Conservation (phyloP, 2,888 invertebrate species). For the Amphipoea oculea region DNA sequence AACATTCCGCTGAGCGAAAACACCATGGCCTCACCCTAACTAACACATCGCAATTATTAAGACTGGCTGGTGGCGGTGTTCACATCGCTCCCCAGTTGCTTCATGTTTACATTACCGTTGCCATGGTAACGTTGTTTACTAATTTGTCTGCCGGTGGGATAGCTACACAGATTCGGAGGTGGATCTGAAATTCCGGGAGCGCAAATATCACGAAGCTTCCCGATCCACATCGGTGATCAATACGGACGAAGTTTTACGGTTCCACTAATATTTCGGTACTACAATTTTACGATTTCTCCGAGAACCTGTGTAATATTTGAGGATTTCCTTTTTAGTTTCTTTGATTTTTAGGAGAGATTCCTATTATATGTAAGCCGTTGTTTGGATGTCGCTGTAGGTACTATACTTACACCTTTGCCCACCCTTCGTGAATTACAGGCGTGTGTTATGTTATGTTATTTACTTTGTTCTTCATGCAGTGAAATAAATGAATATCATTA, state of each 20-base stretch:
- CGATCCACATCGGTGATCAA: slow-evolving; percentile 28
- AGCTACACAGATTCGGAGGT: slow-evolving; percentile 33
- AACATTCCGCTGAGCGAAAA: slow-evolving; percentile 28
- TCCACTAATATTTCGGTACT: slow-evolving; percentile 15
- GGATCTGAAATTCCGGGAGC: slow-evolving; percentile 26
- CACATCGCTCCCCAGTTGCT: slow-evolving; percentile 60
- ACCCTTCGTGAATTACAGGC: no score
- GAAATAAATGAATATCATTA: neutral
- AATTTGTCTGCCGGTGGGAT: slow-evolving; percentile 63
- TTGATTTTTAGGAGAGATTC: neutral
- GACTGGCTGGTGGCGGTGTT: slow-evolving; percentile 67
- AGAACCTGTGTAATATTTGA: neutral
- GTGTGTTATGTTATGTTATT: neutral
- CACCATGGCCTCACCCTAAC: slow-evolving; percentile 31
- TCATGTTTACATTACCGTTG: slow-evolving; percentile 72
- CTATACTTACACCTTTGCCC: no score
- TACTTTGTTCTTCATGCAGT: neutral
- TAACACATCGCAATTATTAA: slow-evolving; percentile 69
- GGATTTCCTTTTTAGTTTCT: neutral
- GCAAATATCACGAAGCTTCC: slow-evolving; percentile 37
- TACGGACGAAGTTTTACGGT: slow-evolving; percentile 3
- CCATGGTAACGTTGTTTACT: slow-evolving; percentile 73
- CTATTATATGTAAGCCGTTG: neutral
- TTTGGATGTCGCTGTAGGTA: neutral
- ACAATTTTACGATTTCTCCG: slow-evolving; percentile 11